Evolutionary conservation across 1,140 invertebrate species (phyloP).

Genomic region (Bathynomus jamesi): DNA sequence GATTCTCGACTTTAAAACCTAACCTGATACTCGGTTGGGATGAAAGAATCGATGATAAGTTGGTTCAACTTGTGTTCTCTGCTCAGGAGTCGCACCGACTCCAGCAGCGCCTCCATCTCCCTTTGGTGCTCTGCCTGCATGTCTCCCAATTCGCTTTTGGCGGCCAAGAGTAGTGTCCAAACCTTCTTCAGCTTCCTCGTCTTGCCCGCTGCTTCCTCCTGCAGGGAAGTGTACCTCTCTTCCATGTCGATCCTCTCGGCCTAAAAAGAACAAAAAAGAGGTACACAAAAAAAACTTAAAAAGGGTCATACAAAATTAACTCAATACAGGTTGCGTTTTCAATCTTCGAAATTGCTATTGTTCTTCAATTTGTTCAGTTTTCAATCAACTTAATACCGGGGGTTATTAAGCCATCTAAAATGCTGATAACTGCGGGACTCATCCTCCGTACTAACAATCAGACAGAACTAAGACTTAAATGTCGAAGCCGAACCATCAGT

Average conservation of each 20-base stretch:
- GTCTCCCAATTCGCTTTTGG: constrained; percentile 79
- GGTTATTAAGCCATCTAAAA: no score
- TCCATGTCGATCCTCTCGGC: constrained; percentile 90
- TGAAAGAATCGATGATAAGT: constrained; percentile 71
- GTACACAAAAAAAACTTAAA: constrained; percentile 8
- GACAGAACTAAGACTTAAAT: no score
- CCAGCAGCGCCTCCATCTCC: constrained; percentile 90
- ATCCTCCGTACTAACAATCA: no score
- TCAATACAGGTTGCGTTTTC: no score
- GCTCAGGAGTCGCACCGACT: constrained; percentile 79
- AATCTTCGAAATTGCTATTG: no score
- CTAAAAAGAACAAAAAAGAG: constrained; percentile 42
- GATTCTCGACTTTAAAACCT: no score
- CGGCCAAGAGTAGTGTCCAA: constrained; percentile 66
- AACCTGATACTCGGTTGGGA: constrained; percentile 82
- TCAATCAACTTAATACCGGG: no score
- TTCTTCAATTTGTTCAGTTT: no score
- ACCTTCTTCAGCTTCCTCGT: constrained; percentile 89
- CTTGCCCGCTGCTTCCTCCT: constrained; percentile 82
- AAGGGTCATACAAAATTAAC: no score
- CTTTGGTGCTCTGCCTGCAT: constrained; percentile 87
- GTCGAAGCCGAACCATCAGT: no score
- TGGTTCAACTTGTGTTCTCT: constrained; percentile 86
- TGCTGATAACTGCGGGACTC: no score
- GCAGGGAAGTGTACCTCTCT: constrained; percentile 86